Conservation (phyloP, 2,797 vertebrate genomes). For the Danionella dracula region DNA sequence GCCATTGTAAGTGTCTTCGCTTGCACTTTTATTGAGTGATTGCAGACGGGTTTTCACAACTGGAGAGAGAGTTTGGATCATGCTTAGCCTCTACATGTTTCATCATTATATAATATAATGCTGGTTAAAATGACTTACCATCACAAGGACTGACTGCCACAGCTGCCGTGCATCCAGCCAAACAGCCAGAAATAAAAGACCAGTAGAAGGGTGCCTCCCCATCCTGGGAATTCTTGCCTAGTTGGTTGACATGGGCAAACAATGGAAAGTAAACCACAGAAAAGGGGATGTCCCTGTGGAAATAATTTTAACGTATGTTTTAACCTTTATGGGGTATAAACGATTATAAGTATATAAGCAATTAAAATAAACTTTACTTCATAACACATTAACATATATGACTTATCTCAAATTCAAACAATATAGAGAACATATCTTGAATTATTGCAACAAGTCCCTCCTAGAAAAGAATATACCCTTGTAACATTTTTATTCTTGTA, state of each 20-base stretch:
- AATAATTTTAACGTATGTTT: not conserved
- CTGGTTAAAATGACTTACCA: constrained; percentile 55
- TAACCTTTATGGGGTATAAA: too few relatives aligned
- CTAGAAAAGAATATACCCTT: too few relatives aligned
- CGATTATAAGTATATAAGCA: too few relatives aligned
- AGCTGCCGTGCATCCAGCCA: constrained; percentile 72
- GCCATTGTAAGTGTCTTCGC: constrained; percentile 79
- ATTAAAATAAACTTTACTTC: too few relatives aligned
- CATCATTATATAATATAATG: not conserved
- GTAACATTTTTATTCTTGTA: too few relatives aligned
- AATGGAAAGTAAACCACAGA: constrained; percentile 80
- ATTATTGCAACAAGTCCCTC: too few relatives aligned
- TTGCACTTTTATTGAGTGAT: constrained; percentile 73
- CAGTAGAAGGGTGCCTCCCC: constrained; percentile 72
- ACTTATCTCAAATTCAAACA: too few relatives aligned
- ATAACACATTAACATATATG: too few relatives aligned
- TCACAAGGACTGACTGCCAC: constrained; percentile 79
- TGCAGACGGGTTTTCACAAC: constrained; percentile 81
- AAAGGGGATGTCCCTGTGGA: constrained; percentile 77
- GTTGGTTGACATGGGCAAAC: constrained; percentile 75
- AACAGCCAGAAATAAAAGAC: constrained; percentile 75
- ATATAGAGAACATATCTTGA: too few relatives aligned
- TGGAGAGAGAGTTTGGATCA: constrained; percentile 34
- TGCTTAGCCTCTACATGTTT: not conserved
- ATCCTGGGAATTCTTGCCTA: constrained; percentile 65